Evolutionary conservation across 1,140 invertebrate genomes (phyloP), one percentile per base, ranked within the genome.

Genomic region (Chironomus tepperi): DNA sequence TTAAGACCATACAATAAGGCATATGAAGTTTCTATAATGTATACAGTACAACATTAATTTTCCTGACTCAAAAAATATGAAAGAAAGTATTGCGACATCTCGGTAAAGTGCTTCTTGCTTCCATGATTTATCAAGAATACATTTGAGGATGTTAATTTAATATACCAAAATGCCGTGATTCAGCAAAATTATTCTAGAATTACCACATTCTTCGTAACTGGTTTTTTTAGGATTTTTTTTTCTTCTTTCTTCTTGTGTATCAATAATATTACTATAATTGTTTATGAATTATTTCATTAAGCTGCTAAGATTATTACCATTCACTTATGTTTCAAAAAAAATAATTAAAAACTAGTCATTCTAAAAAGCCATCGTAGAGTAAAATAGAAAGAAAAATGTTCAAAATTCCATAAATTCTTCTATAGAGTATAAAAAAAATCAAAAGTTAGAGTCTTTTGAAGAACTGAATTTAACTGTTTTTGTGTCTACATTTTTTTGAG

Each of bases 21-120:
- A 12, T 5, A 57, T n/a, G n/a, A 67, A 19, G 65, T 3, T 18
- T 16, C 15, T 3, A 19, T 70, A 16, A 34, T 34, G 24, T 34
- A 70, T 18, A 70, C 65, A 10, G 15, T 19, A n/a, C 8, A 18
- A 18, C n/a, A 70, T 19, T 18, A 70, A 19, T 70, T 10, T 18
- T 3, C 65, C 65, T 70, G 65, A 70, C n/a, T 70, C 65, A 70
- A 18, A 70, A 70, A 18, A 18, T 70, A 21, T 70, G 65, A 34
- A 19, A 70, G 65, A 70, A 70, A 70, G 65, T 70, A 70, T 70
- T 70, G 65, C 65, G 65, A 70, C 65, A 70, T 19, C 19, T 16
- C n/a, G 16, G 24, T 34, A 34, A 34, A 34, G 24, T 34, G 24
- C 24, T 34, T 34, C 24, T 34, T 34, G 5, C 5, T 34, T 34